A percentile compares a stretch with the other conserved stretches of the same genome.
phyloP scores from a whole-genome alignment of 2,113 vertebrate species.

The Pipa parva region DNA sequence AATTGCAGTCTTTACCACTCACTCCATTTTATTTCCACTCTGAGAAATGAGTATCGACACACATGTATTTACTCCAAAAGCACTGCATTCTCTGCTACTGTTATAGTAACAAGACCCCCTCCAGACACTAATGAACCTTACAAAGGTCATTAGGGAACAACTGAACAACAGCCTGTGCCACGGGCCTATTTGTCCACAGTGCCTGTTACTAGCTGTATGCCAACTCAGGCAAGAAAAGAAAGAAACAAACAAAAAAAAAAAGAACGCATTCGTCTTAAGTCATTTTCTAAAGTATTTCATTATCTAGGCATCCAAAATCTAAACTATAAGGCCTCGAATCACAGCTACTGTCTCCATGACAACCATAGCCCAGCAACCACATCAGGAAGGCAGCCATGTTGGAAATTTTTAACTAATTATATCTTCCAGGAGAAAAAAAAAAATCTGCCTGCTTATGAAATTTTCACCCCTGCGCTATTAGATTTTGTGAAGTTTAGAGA shows the following conservation, averaged over 20 bases:
- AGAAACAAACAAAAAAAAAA: no score
- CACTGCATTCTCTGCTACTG: no score
- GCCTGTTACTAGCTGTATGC: background rate
- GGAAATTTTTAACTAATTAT: conserved; percentile 13
- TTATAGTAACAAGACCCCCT: no score
- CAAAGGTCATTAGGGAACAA: background rate
- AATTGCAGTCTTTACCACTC: no score
- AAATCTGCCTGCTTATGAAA: background rate
- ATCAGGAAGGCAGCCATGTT: conserved; percentile 31
- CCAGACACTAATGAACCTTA: background rate
- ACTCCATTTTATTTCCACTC: no score
- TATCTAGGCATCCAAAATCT: conserved; percentile 17
- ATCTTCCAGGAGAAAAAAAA: background rate
- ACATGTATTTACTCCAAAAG: no score
- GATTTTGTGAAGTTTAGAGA: background rate
- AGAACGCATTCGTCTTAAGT: background rate
- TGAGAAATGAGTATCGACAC: no score
- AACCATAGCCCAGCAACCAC: conserved; percentile 20
- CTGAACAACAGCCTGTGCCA: background rate
- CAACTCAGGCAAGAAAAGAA: background rate
- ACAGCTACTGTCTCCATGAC: conserved; percentile 26
- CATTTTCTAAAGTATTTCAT: conserved; percentile 14
- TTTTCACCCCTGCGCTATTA: background rate
- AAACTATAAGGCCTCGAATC: conserved; percentile 15
- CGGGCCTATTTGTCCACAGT: background rate